Conservation (phyloP, 2,797 vertebrate genomes). For the Allobates femoralis region DNA sequence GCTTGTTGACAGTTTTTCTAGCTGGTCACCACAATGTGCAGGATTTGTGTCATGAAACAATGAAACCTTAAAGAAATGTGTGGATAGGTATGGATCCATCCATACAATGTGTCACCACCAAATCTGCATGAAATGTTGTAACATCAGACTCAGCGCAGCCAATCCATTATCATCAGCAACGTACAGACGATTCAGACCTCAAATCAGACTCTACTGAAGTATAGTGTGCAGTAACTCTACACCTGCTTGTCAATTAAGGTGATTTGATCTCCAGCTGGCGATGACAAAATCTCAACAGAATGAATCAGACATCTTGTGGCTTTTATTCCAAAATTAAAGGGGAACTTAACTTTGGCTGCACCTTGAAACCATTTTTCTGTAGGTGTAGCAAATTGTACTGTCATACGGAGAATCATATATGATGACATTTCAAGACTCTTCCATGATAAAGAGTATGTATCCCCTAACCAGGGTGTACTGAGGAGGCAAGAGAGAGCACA, state of each 20-base stretch:
- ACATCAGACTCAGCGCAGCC: not conserved
- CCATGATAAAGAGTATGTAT: too few species aligned
- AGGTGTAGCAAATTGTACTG: not conserved
- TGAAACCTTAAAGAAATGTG: not conserved
- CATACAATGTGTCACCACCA: not conserved
- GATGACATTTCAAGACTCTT: not conserved
- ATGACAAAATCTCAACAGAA: not conserved
- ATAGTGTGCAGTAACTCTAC: not conserved
- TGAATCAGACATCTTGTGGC: not conserved
- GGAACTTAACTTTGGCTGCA: not conserved
- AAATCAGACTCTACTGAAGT: not conserved
- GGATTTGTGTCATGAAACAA: not conserved
- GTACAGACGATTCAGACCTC: not conserved
- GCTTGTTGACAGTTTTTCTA: too few species aligned
- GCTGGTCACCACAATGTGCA: too few species aligned
- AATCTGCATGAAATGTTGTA: not conserved
- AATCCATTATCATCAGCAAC: not conserved
- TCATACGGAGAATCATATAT: not conserved
- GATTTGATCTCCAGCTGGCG: not conserved
- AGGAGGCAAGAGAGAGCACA: too few species aligned
- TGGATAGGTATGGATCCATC: not conserved
- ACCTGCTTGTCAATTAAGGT: not conserved
- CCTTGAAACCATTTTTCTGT: not conserved
- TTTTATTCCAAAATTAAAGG: slow-evolving; percentile 1
- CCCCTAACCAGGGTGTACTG: too few species aligned